Evolutionary conservation across 2,888 invertebrate genomes (phyloP).

Genomic region (Andrena minutula): DNA sequence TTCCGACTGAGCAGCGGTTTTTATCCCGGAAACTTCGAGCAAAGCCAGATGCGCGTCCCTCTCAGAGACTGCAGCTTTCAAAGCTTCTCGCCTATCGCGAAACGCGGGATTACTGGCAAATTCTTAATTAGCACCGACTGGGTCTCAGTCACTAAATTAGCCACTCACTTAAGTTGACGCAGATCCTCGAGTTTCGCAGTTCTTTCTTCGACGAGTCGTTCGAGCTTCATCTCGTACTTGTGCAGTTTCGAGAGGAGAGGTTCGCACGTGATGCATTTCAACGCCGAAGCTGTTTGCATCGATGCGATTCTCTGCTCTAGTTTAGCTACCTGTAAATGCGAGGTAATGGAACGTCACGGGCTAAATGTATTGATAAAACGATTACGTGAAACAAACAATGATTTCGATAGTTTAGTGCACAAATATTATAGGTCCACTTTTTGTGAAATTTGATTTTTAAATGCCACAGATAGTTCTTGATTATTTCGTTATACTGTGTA

Average conservation of each 20-base stretch:
- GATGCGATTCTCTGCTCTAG: conserved; percentile 90
- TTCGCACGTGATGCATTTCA: conserved; percentile 89
- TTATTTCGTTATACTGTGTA: too few species aligned
- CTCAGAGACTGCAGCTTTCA: conserved; percentile 93
- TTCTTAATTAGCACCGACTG: background rate
- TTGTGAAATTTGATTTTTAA: too few species aligned
- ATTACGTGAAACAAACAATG: too few species aligned
- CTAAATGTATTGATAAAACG: background rate
- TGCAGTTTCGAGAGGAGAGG: conserved; percentile 88
- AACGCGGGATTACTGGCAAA: background rate
- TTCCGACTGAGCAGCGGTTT: conserved; percentile 88
- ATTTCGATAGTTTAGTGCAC: too few species aligned
- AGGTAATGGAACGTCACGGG: conserved; percentile 42
- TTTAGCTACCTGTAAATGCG: conserved; percentile 88
- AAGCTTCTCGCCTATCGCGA: conserved; percentile 90
- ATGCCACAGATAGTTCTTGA: too few species aligned
- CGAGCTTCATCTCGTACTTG: conserved; percentile 88
- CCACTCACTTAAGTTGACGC: conserved; percentile 91
- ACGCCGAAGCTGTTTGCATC: conserved; percentile 89
- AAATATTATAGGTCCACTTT: too few species aligned
- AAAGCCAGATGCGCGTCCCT: conserved; percentile 95
- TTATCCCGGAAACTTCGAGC: conserved; percentile 91
- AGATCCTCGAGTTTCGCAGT: conserved; percentile 91
- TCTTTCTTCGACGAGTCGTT: conserved; percentile 88
- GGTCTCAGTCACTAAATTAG: background rate